Evolutionary conservation across 2,797 vertebrate species (phyloP).

Genomic region (Pygocentrus nattereri): DNA sequence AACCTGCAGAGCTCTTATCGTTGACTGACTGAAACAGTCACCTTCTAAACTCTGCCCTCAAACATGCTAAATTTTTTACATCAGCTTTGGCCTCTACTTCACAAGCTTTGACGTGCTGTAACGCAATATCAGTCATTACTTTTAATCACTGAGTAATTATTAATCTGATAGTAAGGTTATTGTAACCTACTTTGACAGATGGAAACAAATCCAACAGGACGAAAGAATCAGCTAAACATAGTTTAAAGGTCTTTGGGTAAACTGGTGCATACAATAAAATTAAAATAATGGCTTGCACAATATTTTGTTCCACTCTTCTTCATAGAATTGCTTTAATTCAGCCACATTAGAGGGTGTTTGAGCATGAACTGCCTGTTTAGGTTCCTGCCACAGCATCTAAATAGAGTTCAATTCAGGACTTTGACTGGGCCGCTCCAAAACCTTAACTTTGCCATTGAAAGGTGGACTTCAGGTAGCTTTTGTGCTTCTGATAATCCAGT

Average conservation of each 20-base stretch:
- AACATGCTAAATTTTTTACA: conserved; percentile 30
- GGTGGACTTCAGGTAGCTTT: too few relatives aligned
- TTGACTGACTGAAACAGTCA: conserved; percentile 19
- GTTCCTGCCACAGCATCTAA: too few relatives aligned
- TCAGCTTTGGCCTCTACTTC: conserved; percentile 1
- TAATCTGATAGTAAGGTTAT: conserved; percentile 27
- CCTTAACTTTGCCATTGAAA: too few relatives aligned
- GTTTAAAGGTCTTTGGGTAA: not conserved
- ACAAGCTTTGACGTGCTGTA: not conserved
- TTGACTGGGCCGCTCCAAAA: too few relatives aligned
- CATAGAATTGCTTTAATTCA: too few relatives aligned
- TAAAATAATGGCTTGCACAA: not conserved
- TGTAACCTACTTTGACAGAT: not conserved
- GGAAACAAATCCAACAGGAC: not conserved
- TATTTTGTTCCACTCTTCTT: too few relatives aligned
- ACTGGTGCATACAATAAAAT: not conserved
- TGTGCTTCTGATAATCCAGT: too few relatives aligned
- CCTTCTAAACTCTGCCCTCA: conserved; percentile 27
- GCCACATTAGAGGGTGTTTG: too few relatives aligned
- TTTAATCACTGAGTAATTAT: conserved; percentile 48
- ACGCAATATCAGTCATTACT: conserved; percentile 37
- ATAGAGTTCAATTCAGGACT: too few relatives aligned
- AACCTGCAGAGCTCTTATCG: not conserved
- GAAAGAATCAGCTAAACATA: not conserved
- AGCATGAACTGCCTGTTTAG: too few relatives aligned